These are phyloP conservation scores for Eilema sororculum DNA, from an alignment of 2,888 invertebrate species.

Conservation along the genomic window DNA sequence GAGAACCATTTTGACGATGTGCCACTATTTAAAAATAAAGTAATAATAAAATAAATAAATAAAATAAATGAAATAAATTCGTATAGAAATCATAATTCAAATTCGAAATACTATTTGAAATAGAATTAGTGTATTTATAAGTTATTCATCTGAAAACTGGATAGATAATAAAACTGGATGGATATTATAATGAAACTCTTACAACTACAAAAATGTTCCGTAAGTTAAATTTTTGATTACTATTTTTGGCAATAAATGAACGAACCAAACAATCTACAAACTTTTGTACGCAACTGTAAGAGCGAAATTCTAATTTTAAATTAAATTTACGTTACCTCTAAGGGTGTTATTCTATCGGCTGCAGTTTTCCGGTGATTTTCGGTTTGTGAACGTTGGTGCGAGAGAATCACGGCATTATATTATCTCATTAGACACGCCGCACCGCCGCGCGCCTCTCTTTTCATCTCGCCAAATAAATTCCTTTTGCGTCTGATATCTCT, in stretches of 20 bases:
- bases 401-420: conserved; percentile 85
- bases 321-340: conserved; percentile 56
- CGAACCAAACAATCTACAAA: conserved; percentile 11
- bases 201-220: no score
- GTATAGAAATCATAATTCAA: no score
- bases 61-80: no score
- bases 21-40: no score
- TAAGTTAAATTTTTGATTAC: background rate
- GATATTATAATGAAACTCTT: no score
- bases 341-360: conserved; percentile 63
- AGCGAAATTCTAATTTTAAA: conserved; percentile 32
- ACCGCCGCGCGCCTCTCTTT: conserved; percentile 70
- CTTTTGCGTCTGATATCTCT: conserved; percentile 73
- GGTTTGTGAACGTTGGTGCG: conserved; percentile 74
- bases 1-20: no score
- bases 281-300: conserved; percentile 12
- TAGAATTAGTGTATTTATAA: no score
- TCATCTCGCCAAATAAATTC: conserved; percentile 82
- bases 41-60: no score
- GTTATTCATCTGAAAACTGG: no score
- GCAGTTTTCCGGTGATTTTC: conserved; percentile 83
- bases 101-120: no score
- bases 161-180: no score
- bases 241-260: background rate
- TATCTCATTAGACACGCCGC: conserved; percentile 85